Evolutionary conservation across 2,113 vertebrate species (phyloP), one percentile per base, ranked within the genome.

Genomic region (Embiotoca jacksoni): DNA sequence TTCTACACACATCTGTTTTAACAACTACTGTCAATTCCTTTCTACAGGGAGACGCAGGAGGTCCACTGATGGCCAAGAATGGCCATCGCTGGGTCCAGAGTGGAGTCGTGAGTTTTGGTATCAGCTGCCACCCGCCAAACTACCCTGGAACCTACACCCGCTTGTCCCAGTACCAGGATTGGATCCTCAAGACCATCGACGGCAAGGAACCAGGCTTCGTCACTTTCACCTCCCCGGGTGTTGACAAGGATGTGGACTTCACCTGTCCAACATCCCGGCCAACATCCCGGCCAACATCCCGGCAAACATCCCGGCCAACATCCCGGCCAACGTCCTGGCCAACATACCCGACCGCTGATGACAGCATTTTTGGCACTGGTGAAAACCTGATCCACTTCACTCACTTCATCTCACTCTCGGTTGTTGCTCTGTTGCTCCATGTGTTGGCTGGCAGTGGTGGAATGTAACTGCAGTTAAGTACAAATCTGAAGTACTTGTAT

Each of bases 91-190:
- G 96, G 96, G 89, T 96, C 75, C 95, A 96, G 72, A 90, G 83
- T 68, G 96, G 96, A 62, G 82, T 96, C 61, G 96, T 97, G 61
- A 97, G 95, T 87, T 97, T 94, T 92, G 96, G 96, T 72, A 16
- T 88, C 0, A 90, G 95, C 59, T 96, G 96, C 74, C 95, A 86
- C n/a, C 72, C 79, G 53, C 92, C 94, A 23, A 87, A 91, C 14
- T 92, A 75, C 23, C 96, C 96, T 4, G 96, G 96, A 35, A 94
- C 95, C 77, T 96, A 97, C 55, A 75, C 95, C 53, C 83, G 91
- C 47, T 94, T 97, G 84, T 95, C 95, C 35, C 68, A 83, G 61
- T 96, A 94, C 81, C 79, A 95, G 65, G 75, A 89, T 0, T 97
- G 96, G 96, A 97, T 97, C 86, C 71, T 0, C 0, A 14, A 6